Evolutionary conservation across 1,140 invertebrate genomes (phyloP).

Genomic region (Apis dorsata): DNA sequence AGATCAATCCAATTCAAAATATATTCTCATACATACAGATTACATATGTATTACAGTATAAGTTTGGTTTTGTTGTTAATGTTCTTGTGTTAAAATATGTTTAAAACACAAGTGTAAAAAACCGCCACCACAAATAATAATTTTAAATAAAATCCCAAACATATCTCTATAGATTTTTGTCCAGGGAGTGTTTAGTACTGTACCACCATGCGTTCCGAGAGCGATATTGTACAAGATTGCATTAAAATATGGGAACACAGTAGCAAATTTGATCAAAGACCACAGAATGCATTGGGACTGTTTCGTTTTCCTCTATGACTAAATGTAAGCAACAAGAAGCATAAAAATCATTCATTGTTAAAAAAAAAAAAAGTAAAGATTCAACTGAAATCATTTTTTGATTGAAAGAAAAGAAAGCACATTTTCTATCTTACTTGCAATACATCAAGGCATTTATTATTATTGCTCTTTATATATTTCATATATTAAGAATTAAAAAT

Average conservation of each 20-base stretch:
- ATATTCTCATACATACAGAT: neutral
- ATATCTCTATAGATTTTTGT: slow-evolving; percentile 40
- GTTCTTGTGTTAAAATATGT: slow-evolving; percentile 3
- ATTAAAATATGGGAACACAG: slow-evolving; percentile 12
- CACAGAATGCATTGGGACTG: slow-evolving; percentile 42
- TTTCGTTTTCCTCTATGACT: slow-evolving; percentile 60
- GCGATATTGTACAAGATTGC: slow-evolving; percentile 30
- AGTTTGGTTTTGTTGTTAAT: slow-evolving; percentile 33
- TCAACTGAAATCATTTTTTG: slow-evolving; percentile 28
- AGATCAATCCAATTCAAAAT: slow-evolving; percentile 24
- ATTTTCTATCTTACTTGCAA: slow-evolving; percentile 36
- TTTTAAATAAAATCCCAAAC: slow-evolving; percentile 23
- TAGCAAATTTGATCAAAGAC: slow-evolving; percentile 17
- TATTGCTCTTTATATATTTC: slow-evolving; percentile 34
- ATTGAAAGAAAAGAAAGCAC: slow-evolving; percentile 41
- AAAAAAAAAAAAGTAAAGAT: slow-evolving; percentile 10
- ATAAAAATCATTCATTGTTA: slow-evolving; percentile 44
- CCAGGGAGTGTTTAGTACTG: slow-evolving; percentile 64
- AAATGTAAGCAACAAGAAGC: slow-evolving; percentile 58
- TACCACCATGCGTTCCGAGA: slow-evolving; percentile 58
- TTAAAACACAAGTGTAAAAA: slow-evolving; percentile 25
- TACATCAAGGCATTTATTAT: slow-evolving; percentile 28
- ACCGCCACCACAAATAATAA: slow-evolving; percentile 53
- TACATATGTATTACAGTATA: slow-evolving; percentile 18
- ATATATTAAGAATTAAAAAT: slow-evolving; percentile 32